These are phyloP conservation scores for Alectura lathami DNA, from an alignment of 2,113 vertebrate genomes.

Conservation along the genomic window DNA sequence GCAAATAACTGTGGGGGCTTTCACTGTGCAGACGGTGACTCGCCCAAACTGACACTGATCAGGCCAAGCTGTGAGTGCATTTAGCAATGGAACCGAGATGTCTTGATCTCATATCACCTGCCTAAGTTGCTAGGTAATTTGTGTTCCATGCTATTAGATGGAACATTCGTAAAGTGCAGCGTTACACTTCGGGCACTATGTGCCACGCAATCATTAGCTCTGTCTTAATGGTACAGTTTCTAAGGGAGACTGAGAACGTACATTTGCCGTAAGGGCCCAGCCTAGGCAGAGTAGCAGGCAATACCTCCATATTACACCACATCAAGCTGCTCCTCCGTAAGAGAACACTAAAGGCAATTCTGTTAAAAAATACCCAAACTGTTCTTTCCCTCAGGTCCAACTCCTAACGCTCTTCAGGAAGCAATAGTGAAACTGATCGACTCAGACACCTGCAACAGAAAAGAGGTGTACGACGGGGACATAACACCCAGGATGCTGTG, in stretches of 20 bases:
- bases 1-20: not conserved
- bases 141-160: not conserved
- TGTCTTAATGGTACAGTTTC: not conserved
- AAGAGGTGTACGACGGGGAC: conserved; percentile 71
- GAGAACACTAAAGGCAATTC: not conserved
- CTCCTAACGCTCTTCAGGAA: conserved; percentile 84
- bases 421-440: conserved; percentile 90
- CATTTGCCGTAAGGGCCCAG: not conserved
- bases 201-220: not conserved
- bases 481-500: conserved; percentile 89
- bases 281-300: not conserved
- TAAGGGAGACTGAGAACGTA: not conserved
- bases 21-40: not conserved
- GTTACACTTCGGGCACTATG: not conserved
- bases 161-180: not conserved
- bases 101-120: not conserved
- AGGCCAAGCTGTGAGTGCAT: not conserved
- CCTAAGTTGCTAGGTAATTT: not conserved
- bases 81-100: not conserved
- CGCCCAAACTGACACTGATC: not conserved
- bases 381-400: conserved; percentile 59
- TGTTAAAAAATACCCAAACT: not conserved
- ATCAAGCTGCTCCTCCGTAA: not conserved
- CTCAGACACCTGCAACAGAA: conserved; percentile 81
- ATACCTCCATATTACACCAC: not conserved